Percentiles rank a stretch among this genome's conserved stretches.
phyloP scores from a whole-genome alignment of 2,888 invertebrate species.

The Malthinus flaveolus region DNA sequence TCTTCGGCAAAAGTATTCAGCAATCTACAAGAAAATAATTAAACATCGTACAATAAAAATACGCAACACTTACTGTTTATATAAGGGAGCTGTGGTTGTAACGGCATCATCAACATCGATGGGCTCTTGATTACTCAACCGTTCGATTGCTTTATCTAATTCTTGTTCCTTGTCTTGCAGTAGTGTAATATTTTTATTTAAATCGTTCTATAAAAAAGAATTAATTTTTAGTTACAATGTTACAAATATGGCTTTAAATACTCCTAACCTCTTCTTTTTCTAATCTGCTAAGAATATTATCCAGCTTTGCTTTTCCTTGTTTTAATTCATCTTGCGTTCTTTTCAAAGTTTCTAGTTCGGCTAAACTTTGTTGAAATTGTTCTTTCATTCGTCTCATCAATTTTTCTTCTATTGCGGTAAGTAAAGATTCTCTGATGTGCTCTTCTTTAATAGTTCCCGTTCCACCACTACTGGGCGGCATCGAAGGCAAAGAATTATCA shows the following conservation, averaged over 20 bases:
- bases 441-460: slow-evolving; percentile 91
- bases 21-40: slow-evolving; percentile 61
- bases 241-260: background rate
- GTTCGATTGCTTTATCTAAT: slow-evolving; percentile 76
- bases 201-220: slow-evolving; percentile 61
- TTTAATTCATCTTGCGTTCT: slow-evolving; percentile 85
- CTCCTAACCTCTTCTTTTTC: slow-evolving; percentile 67
- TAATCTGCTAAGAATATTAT: slow-evolving; percentile 75
- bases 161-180: slow-evolving; percentile 88
- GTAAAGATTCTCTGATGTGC: slow-evolving; percentile 89
- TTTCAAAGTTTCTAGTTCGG: slow-evolving; percentile 86
- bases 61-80: slow-evolving; percentile 78
- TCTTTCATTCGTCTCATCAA: slow-evolving; percentile 84
- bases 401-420: slow-evolving; percentile 96
- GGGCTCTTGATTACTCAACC: slow-evolving; percentile 75
- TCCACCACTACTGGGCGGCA: slow-evolving; percentile 55
- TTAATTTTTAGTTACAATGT: background rate
- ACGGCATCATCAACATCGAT: slow-evolving; percentile 96
- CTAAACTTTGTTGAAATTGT: slow-evolving; percentile 87
- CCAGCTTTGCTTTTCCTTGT: slow-evolving; percentile 81
- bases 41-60: background rate
- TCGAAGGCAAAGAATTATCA: slow-evolving; percentile 46
- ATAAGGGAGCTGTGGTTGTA: slow-evolving; percentile 92
- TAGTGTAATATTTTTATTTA: slow-evolving; percentile 81
- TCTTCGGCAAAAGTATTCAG: slow-evolving; percentile 95